Evolutionary conservation across 2,113 vertebrate species (phyloP).

Genomic region (Clarias gariepinus): DNA sequence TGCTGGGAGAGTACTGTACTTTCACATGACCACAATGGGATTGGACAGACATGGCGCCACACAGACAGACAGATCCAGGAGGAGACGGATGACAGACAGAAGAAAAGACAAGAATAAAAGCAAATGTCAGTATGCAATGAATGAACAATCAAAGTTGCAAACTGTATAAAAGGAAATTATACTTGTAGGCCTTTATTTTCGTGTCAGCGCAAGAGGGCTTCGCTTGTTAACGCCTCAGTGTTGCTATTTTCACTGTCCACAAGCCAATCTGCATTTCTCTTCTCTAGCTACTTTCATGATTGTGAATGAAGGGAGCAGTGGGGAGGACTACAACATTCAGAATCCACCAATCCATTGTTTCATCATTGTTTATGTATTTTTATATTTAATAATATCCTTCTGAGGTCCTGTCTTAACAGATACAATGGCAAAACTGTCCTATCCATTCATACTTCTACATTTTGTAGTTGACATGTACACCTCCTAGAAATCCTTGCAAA

Average conservation of each 20-base stretch:
- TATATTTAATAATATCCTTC: neutral
- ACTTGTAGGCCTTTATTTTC: constrained; percentile 8
- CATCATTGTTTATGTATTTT: neutral
- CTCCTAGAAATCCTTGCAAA: neutral
- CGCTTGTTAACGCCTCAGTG: neutral
- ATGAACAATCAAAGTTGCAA: constrained; percentile 3
- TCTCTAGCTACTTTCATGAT: neutral
- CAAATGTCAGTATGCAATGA: constrained; percentile 21
- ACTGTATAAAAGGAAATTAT: neutral
- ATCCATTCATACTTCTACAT: neutral
- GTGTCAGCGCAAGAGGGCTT: neutral
- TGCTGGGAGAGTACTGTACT: constrained; percentile 81
- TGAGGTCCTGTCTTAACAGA: neutral
- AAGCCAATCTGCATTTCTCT: neutral
- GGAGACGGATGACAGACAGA: constrained; percentile 37
- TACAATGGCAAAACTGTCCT: neutral
- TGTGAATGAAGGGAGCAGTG: neutral
- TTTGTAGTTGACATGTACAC: neutral
- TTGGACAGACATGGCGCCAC: constrained; percentile 25
- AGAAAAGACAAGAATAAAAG: constrained; percentile 34
- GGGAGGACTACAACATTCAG: neutral
- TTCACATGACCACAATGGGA: constrained; percentile 50
- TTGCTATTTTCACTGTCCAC: neutral
- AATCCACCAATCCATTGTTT: neutral
- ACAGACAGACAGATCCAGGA: constrained; percentile 47